Evolutionary conservation across 2,888 invertebrate species (phyloP), one percentile per base, ranked within the genome.

Genomic region (Lydus trimaculatus): DNA sequence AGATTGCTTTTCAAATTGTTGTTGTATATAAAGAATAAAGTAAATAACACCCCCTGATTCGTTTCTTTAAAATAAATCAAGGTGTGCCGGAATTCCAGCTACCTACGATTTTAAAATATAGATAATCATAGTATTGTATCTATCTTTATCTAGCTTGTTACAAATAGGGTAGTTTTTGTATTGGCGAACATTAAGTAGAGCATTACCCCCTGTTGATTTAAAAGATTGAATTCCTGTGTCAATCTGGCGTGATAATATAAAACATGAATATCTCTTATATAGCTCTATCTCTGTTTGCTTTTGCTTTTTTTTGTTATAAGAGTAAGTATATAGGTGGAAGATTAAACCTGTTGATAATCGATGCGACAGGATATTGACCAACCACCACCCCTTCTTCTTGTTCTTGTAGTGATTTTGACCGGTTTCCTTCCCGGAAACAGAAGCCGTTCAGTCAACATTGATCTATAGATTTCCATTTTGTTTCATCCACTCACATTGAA

Each of bases 391-490:
- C 43, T 17, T 43, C 43, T 43, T 43, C n/a, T 17, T 4, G 43
- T 43, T n/a, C 17, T 17, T 43, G 17, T 6, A 43, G n/a, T 17
- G n/a, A 43, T 59, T 59, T 58, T 59, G n/a, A 31, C 9, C 31
- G 59, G 59, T 59, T 59, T 59, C 59, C 59, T 59, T 23, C 25
- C 59, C 59, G 59, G 59, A 59, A 59, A 59, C 59, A 31, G 20
- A 59, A 33, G 59, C 20, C 58, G 28, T 58, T 20, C 5, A 23
- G 13, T 28, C 28, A 28, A 28, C 28, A 28, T 28, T 28, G 28
- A 28, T 28, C n/a, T n/a, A 28, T 28, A 28, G 28, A 28, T 58
- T 58, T 3, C 20, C 5, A 58, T 23, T n/a, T 28, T 58, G 23
- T 58, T 52, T 6, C 11, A 52, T 20, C 11, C 23, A 4, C 28